Conservation (phyloP, 2,113 vertebrate species). For the Candoia aspera region DNA sequence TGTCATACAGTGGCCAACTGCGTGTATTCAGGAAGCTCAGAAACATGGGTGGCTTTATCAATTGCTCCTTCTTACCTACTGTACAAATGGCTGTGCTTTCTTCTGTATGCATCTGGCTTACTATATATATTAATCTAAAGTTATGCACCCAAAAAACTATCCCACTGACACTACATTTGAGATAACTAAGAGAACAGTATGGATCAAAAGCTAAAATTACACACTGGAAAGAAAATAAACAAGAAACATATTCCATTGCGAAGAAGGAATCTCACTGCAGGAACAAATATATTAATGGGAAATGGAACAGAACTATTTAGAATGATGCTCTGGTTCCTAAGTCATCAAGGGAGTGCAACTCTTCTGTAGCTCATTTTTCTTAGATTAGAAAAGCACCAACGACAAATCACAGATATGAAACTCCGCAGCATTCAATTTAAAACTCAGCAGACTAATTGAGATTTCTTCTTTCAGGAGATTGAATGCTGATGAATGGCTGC, state of each 20-base stretch:
- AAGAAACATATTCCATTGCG: conserved; percentile 24
- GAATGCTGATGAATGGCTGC: neutral
- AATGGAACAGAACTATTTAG: neutral
- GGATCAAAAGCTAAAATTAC: neutral
- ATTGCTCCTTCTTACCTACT: neutral
- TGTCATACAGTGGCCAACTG: too few relatives aligned
- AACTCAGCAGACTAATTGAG: neutral
- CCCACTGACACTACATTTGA: neutral
- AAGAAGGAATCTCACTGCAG: conserved; percentile 23
- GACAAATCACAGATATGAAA: neutral
- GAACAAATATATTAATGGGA: conserved; percentile 22
- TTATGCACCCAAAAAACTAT: neutral
- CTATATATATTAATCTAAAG: neutral
- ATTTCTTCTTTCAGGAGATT: fast-evolving
- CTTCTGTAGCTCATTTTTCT: neutral
- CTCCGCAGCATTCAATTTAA: neutral
- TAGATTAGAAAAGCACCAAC: fast-evolving
- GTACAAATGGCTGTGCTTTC: neutral
- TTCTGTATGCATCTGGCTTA: neutral
- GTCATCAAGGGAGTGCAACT: neutral
- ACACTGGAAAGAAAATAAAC: neutral
- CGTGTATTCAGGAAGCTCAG: neutral
- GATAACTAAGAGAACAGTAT: neutral
- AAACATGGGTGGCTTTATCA: neutral
- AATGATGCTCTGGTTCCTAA: neutral